Conservation (phyloP, 2,797 vertebrate species). For the Sarcophilus harrisii region DNA sequence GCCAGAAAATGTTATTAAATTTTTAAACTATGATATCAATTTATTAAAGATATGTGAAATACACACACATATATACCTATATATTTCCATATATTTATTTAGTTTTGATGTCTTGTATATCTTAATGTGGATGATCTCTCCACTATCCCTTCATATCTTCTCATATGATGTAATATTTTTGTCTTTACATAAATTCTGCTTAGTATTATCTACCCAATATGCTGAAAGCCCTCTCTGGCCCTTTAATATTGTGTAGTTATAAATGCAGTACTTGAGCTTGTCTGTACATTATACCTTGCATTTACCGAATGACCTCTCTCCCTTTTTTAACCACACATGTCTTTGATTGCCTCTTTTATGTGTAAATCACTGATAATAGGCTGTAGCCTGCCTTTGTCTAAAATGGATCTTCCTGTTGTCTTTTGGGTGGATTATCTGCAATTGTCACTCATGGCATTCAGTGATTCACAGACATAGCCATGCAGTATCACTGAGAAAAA, state of each 20-base stretch:
- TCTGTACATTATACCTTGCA: not conserved
- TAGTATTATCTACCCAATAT: not conserved
- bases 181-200: not conserved
- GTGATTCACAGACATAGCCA: not conserved
- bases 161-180: not conserved
- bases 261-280: not conserved
- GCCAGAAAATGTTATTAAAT: not conserved
- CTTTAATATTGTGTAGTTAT: not conserved
- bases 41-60: not conserved
- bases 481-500: not conserved
- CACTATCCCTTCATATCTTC: not conserved
- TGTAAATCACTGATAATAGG: not conserved
- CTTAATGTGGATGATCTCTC: not conserved
- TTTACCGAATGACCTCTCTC: not conserved
- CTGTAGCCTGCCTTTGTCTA: not conserved
- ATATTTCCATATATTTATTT: not conserved
- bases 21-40: not conserved
- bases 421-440: not conserved
- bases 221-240: not conserved
- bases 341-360: not conserved
- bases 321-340: not conserved
- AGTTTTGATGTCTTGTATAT: not conserved
- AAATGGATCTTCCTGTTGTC: not conserved
- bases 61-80: not conserved
- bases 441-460: not conserved